Evolutionary conservation across 2,797 vertebrate species (phyloP).

Genomic region (Pantherophis alleghaniensis): DNA sequence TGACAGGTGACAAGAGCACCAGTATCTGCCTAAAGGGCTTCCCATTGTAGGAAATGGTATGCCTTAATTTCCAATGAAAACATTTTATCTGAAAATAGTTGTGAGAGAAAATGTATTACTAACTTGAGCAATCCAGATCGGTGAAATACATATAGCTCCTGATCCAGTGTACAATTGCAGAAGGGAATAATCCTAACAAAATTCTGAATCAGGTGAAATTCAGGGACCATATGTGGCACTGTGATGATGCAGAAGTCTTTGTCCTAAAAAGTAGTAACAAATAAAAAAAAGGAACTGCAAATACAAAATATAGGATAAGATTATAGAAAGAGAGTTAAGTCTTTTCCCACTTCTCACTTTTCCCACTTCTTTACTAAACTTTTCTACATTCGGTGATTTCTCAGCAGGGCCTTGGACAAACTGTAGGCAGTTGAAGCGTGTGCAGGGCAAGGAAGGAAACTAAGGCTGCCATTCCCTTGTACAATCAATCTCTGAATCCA

Average conservation of each 20-base stretch:
- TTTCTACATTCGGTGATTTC: neutral
- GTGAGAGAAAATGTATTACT: slow-evolving; percentile 21
- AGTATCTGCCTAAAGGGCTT: neutral
- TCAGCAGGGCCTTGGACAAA: neutral
- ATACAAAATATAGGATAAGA: neutral
- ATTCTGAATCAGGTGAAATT: slow-evolving; percentile 80
- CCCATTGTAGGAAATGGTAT: neutral
- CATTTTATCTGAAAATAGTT: neutral
- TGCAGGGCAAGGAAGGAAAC: neutral
- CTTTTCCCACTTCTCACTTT: neutral
- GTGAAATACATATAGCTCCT: slow-evolving; percentile 85
- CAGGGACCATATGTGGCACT: slow-evolving; percentile 73
- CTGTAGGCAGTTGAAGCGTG: neutral
- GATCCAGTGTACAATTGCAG: slow-evolving; percentile 55
- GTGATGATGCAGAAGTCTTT: slow-evolving; percentile 83
- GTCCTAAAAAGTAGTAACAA: slow-evolving; percentile 69
- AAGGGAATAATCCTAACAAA: slow-evolving; percentile 76
- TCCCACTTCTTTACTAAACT: neutral
- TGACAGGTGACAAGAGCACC: neutral
- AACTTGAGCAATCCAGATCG: slow-evolving; percentile 80
- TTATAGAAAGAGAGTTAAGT: neutral
- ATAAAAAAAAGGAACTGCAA: neutral
- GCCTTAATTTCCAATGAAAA: slow-evolving; percentile 30
- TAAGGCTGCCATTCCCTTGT: neutral
- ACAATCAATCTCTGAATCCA: neutral